These are phyloP conservation scores for Uromys caudimaculatus DNA, from an alignment of 2,797 vertebrate species.

Conservation along the genomic window DNA sequence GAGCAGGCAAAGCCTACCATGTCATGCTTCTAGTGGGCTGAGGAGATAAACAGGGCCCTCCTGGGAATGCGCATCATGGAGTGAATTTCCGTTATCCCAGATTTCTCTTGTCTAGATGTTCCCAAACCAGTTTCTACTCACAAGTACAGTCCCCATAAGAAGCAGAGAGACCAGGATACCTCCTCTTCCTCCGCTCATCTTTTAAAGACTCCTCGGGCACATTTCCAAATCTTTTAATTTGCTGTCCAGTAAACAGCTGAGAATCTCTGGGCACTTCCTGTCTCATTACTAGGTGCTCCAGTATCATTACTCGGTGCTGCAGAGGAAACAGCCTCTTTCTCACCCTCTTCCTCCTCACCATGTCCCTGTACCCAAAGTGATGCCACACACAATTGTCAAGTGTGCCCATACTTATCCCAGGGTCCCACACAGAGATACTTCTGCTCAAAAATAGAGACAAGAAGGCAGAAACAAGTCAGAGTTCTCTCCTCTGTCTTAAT, in stretches of 20 bases:
- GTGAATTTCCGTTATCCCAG: neutral
- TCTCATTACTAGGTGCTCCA: conserved; percentile 28
- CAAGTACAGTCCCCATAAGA: neutral
- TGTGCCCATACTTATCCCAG: neutral
- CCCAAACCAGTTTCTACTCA: conserved; percentile 32
- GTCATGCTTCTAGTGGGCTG: neutral
- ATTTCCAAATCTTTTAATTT: conserved; percentile 53
- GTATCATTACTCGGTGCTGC: neutral
- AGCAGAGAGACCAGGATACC: neutral
- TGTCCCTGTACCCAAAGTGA: neutral
- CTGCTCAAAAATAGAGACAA: neutral
- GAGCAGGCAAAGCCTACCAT: neutral
- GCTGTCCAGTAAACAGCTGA: conserved; percentile 28
- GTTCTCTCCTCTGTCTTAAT: conserved; percentile 28
- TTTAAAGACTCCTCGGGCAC: conserved; percentile 24
- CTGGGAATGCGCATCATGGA: neutral
- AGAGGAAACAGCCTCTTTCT: conserved; percentile 57
- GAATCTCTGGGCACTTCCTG: conserved; percentile 64
- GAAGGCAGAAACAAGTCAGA: neutral
- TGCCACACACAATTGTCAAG: neutral
- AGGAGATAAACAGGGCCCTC: neutral
- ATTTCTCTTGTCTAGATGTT: conserved; percentile 49
- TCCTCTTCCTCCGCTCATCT: conserved; percentile 20
- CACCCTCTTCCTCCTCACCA: neutral
- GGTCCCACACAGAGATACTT: neutral